Evolutionary conservation across 2,113 vertebrate species (phyloP).

Genomic region (Oreochromis spilurus): DNA sequence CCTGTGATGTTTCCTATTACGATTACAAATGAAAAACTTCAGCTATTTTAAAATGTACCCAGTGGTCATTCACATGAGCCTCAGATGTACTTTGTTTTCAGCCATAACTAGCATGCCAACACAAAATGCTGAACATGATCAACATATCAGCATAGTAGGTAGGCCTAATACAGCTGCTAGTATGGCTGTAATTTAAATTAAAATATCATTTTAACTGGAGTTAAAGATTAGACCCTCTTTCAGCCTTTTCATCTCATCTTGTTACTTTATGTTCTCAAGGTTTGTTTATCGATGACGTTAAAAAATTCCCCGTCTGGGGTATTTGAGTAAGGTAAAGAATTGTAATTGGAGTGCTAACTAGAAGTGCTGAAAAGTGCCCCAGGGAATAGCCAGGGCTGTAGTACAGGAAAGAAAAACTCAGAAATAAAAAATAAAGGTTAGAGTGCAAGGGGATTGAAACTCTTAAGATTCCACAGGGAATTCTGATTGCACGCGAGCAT

Average conservation of each 20-base stretch:
- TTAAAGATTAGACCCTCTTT: background rate
- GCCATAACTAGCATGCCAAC: background rate
- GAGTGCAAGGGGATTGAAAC: slow-evolving; percentile 6
- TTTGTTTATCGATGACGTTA: background rate
- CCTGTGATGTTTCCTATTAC: background rate
- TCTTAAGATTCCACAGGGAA: slow-evolving; percentile 10
- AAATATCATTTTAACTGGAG: background rate
- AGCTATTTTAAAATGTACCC: background rate
- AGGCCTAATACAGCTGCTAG: background rate
- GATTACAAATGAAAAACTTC: background rate
- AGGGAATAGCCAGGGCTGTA: background rate
- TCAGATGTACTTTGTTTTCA: background rate
- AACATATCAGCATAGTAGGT: background rate
- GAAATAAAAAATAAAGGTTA: slow-evolving; percentile 21
- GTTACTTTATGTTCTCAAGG: background rate
- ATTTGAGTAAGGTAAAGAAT: background rate
- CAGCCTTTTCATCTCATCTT: background rate
- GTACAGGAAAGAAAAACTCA: background rate
- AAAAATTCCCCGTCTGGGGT: background rate
- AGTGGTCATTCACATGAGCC: background rate
- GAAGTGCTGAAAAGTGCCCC: background rate
- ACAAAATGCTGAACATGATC: background rate
- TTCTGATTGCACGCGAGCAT: slow-evolving; percentile 4
- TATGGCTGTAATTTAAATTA: background rate
- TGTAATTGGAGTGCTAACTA: background rate